phyloP scores from a whole-genome alignment of 2,113 vertebrate species.

The Grallaria varia region DNA sequence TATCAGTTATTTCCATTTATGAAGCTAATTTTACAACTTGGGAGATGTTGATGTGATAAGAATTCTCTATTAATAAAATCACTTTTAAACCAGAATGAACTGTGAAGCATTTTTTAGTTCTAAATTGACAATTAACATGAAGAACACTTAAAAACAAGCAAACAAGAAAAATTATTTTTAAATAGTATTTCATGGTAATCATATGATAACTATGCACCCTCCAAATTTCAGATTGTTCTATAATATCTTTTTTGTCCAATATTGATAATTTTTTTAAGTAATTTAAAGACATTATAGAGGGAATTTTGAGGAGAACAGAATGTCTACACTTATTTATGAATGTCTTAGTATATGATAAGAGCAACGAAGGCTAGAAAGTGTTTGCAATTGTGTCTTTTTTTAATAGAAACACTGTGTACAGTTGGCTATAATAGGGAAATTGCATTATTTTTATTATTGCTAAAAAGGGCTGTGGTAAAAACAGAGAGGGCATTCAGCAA shows the following conservation, averaged over 20 bases:
- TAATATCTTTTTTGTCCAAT: background rate
- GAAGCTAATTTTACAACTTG: background rate
- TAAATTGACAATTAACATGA: background rate
- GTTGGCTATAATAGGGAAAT: background rate
- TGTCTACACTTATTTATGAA: background rate
- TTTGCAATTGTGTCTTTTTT: background rate
- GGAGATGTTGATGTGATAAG: background rate
- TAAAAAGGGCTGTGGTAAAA: background rate
- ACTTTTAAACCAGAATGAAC: background rate
- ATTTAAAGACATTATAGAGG: background rate
- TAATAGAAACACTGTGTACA: background rate
- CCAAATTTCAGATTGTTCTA: background rate
- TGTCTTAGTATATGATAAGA: background rate
- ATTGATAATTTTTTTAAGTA: background rate
- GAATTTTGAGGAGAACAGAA: fast-evolving
- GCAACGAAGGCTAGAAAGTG: background rate
- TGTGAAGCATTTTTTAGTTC: background rate
- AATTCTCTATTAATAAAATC: background rate
- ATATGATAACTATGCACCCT: background rate
- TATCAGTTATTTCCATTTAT: background rate
- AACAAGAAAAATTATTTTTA: fast-evolving
- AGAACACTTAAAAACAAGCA: background rate
- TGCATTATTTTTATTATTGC: background rate
- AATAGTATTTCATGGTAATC: background rate
- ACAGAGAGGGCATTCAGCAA: background rate